phyloP scores from a whole-genome alignment of 2,888 invertebrate species.

The Chesias legatella region DNA sequence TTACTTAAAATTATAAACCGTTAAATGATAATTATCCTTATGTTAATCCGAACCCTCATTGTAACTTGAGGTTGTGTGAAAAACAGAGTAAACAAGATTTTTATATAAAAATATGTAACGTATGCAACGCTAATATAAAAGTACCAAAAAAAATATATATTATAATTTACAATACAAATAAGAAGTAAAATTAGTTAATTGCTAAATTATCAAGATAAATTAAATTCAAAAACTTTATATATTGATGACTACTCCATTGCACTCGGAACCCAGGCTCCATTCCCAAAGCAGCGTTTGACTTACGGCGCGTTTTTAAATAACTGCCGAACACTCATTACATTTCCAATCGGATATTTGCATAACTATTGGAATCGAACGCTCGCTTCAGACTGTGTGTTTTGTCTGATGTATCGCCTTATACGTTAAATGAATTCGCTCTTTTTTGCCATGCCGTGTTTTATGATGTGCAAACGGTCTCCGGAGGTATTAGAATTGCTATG shows the following conservation, averaged over 20 bases:
- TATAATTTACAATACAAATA: no score
- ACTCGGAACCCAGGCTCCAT: slow-evolving; percentile 43
- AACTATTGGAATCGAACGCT: slow-evolving; percentile 76
- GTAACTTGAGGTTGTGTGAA: no score
- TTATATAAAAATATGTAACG: no score
- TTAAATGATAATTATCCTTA: no score
- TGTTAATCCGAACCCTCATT: no score
- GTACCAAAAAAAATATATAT: no score
- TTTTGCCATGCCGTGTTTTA: slow-evolving; percentile 19
- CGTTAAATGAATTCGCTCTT: slow-evolving; percentile 61
- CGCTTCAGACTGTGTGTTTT: slow-evolving; percentile 66
- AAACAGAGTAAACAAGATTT: no score
- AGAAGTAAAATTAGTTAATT: no score
- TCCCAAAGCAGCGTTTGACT: slow-evolving; percentile 71
- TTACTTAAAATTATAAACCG: no score
- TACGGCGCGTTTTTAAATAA: slow-evolving; percentile 76
- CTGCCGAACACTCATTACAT: slow-evolving; percentile 77
- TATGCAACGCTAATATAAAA: no score
- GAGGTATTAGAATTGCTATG: neutral
- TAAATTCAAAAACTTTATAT: neutral
- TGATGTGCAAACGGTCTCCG: slow-evolving; percentile 17
- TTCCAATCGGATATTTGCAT: slow-evolving; percentile 73
- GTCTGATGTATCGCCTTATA: slow-evolving; percentile 63
- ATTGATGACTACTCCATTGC: slow-evolving; percentile 37
- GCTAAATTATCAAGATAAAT: no score